A percentile compares a stretch with the other conserved stretches of the same genome.
These are phyloP conservation scores for Acestrorhynchus altus DNA, from an alignment of 2,797 vertebrate genomes.

Conservation along the genomic window DNA sequence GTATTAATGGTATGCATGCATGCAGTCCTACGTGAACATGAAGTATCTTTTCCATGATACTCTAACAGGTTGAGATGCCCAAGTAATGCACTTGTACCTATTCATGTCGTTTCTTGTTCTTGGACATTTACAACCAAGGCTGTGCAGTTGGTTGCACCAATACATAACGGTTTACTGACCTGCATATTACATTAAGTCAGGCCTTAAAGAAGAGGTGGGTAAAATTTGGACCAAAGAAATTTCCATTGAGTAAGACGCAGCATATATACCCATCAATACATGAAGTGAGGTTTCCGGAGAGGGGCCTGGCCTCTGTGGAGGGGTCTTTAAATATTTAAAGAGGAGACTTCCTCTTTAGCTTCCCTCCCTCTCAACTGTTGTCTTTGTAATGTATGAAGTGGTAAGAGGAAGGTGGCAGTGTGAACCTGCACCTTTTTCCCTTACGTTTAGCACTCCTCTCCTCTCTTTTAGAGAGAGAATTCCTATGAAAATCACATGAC, in stretches of 20 bases:
- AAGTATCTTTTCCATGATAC: too few relatives aligned
- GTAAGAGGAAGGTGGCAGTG: background rate
- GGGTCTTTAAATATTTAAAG: constrained; percentile 50
- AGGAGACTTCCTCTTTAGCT: constrained; percentile 22
- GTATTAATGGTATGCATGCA: too few relatives aligned
- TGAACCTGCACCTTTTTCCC: background rate
- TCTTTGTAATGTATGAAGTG: constrained; percentile 41
- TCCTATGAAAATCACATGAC: constrained; percentile 8
- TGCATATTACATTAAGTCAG: too few relatives aligned
- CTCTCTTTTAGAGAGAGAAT: background rate
- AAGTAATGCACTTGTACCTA: too few relatives aligned
- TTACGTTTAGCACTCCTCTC: constrained; percentile 10
- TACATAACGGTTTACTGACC: too few relatives aligned
- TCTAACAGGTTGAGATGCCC: too few relatives aligned
- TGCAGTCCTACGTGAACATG: too few relatives aligned
- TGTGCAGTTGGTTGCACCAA: too few relatives aligned
- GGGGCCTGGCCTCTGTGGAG: background rate
- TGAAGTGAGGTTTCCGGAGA: background rate
- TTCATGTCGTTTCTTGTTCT: too few relatives aligned
- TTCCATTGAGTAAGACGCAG: background rate
- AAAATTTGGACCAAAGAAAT: background rate
- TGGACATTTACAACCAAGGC: too few relatives aligned
- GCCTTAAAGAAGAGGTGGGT: too few relatives aligned
- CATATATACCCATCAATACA: background rate
- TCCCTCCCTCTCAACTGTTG: constrained; percentile 8